Conservation (phyloP, 2,888 invertebrate genomes). For the Odontomyia ornata region DNA sequence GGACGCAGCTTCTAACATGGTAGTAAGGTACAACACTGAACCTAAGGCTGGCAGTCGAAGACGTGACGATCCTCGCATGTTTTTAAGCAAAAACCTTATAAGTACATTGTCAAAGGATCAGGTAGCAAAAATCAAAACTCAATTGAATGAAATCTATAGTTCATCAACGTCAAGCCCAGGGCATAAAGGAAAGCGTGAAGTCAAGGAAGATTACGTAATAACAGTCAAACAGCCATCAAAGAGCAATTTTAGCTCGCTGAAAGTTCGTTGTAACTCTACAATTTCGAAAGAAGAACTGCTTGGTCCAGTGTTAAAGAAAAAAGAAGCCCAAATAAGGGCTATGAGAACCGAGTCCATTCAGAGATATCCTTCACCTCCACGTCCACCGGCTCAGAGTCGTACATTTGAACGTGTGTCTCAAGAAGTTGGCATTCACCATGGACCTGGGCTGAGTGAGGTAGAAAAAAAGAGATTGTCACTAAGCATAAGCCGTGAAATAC, state of each 20-base stretch:
- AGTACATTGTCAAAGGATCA: constrained; percentile 87
- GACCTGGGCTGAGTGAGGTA: constrained; percentile 65
- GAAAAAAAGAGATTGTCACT: constrained; percentile 79
- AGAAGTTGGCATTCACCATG: constrained; percentile 57
- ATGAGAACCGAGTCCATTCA: constrained; percentile 53
- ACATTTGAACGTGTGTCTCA: constrained; percentile 48
- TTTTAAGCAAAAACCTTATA: constrained; percentile 80
- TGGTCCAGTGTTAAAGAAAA: constrained; percentile 58
- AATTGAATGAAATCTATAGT: constrained; percentile 83
- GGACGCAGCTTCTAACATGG: constrained; percentile 78
- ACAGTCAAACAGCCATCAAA: constrained; percentile 66
- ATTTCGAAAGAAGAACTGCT: constrained; percentile 65
- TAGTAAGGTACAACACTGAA: constrained; percentile 68
- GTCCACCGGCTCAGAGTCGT: constrained; percentile 45
- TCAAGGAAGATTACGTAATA: constrained; percentile 68
- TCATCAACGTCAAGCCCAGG: constrained; percentile 60
- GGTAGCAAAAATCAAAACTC: constrained; percentile 80
- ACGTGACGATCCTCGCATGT: constrained; percentile 66
- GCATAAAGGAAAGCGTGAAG: constrained; percentile 59
- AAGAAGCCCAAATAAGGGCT: constrained; percentile 57
- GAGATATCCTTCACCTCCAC: constrained; percentile 27
- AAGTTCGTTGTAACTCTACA: constrained; percentile 70
- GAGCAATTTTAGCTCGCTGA: constrained; percentile 61
- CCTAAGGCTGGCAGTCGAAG: constrained; percentile 63
- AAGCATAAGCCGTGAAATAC: constrained; percentile 76